phyloP scores from a whole-genome alignment of 2,113 vertebrate species.

The Mugil cephalus region DNA sequence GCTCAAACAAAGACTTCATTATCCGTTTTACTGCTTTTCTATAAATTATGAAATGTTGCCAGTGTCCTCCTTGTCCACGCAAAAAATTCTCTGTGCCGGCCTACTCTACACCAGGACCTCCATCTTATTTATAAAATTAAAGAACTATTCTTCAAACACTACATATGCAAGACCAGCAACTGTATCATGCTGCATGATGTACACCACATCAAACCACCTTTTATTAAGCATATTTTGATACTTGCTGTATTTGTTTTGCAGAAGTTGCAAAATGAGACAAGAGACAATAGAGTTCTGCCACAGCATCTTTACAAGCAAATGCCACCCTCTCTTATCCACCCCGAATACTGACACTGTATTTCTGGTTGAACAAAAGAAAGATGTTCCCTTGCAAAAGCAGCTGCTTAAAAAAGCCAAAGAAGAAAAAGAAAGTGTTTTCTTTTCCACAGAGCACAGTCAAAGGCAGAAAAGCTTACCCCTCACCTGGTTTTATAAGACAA shows the following conservation, averaged over 20 bases:
- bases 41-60: background rate
- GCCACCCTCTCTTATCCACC: conserved; percentile 1
- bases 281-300: no score
- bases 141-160: no score
- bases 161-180: background rate
- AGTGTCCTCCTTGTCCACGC: background rate
- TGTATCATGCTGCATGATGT: conserved; percentile 28
- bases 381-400: conserved; percentile 51
- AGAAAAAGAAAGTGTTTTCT: conserved; percentile 21
- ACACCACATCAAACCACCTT: background rate
- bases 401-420: conserved; percentile 62
- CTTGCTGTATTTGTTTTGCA: conserved; percentile 39
- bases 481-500: conserved; percentile 51
- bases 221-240: background rate
- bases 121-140: no score
- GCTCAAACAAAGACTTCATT: background rate
- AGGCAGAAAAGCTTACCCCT: conserved; percentile 40
- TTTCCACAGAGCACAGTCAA: conserved; percentile 21
- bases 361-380: conserved; percentile 43
- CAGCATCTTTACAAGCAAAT: conserved; percentile 43
- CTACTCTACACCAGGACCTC: background rate
- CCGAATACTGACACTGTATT: conserved; percentile 45
- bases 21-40: conserved; percentile 5
- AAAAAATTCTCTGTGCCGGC: background rate
- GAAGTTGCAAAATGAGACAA: conserved; percentile 26